Percentiles rank a stretch among this genome's conserved stretches.
These are phyloP conservation scores for Damaliscus lunatus DNA, from an alignment of 2,113 vertebrate species.

Conservation along the genomic window DNA sequence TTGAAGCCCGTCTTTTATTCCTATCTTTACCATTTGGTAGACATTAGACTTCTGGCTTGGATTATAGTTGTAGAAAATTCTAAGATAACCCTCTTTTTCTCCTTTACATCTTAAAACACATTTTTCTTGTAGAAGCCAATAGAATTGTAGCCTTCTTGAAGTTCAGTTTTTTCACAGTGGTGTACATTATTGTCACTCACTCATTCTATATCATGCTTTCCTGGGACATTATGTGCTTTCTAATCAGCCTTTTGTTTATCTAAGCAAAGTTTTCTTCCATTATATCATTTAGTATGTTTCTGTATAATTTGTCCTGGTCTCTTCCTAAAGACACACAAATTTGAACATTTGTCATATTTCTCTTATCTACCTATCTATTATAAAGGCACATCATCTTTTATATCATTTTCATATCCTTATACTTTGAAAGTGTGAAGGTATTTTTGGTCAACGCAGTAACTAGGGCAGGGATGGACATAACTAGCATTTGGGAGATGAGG, in stretches of 20 bases:
- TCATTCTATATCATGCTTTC: neutral
- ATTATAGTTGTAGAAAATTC: neutral
- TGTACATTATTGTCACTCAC: accelerated
- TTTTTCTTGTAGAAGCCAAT: neutral
- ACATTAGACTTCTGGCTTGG: neutral
- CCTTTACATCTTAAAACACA: neutral
- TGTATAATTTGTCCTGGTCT: neutral
- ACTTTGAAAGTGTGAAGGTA: neutral
- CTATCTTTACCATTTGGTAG: neutral
- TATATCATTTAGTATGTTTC: constrained; percentile 22
- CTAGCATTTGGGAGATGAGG: neutral
- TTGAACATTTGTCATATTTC: neutral
- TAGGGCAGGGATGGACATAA: neutral
- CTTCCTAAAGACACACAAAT: neutral
- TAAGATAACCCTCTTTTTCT: neutral
- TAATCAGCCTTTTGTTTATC: neutral
- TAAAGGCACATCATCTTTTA: neutral
- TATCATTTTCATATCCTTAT: neutral
- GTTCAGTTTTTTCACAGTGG: neutral
- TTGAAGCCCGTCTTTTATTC: neutral
- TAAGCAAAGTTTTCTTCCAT: constrained; percentile 27
- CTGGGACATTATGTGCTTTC: neutral
- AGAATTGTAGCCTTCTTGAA: neutral
- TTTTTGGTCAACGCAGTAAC: neutral
- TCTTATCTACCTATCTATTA: neutral